Base-by-base conservation (phyloP, 2,797 vertebrate species). In the Lutjanus argentimaculatus region DNA sequence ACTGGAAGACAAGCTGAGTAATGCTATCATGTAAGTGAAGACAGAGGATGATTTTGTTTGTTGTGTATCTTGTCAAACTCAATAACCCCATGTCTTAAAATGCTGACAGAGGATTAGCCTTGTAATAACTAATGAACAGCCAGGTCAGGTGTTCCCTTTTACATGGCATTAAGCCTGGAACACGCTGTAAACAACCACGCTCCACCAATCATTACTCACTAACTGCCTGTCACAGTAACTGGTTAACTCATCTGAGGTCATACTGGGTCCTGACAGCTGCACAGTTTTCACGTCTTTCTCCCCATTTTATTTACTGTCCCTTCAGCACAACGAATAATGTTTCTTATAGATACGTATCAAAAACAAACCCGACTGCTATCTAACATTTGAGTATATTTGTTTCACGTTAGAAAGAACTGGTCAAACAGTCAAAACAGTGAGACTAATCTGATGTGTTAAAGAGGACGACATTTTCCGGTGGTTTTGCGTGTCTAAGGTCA, bases 111-210 rank as follows among this genome's bases (percentile, higher is more conserved):
- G 19, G 15, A 51, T 25, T 7, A 46, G 14, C n/a, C 63, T 2
- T 13, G 61, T 57, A 5, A 40, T 16, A 57, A 73, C 16, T 85
- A 80, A 88, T 87, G 49, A 89, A 84, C 72, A 82, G 70, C 69
- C 71, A 71, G 46, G 8, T 4, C 72, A 67, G 42, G 16, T 3
- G 25, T 57, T 16, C 22, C 48, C 19, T n/a, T n/a, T 71, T 78
- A 70, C 71, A 75, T 8, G 43, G 55, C 59, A 63, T 77, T 86
- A 72, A 83, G 49, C 25, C 57, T 25, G 7, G 30, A 72, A 53
- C 36, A 43, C n/a, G 81, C 40, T 72, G 75, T 88, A 87, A 92
- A 89, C 85, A 79, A 25, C 48, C 40, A 15, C 0, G 40, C 65
- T 72, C 67, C 0, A 11, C 49, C 66, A 86, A 79, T 86, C 40